phyloP scores from a whole-genome alignment of 2,888 invertebrate species.

The Acanthopleura granulata region DNA sequence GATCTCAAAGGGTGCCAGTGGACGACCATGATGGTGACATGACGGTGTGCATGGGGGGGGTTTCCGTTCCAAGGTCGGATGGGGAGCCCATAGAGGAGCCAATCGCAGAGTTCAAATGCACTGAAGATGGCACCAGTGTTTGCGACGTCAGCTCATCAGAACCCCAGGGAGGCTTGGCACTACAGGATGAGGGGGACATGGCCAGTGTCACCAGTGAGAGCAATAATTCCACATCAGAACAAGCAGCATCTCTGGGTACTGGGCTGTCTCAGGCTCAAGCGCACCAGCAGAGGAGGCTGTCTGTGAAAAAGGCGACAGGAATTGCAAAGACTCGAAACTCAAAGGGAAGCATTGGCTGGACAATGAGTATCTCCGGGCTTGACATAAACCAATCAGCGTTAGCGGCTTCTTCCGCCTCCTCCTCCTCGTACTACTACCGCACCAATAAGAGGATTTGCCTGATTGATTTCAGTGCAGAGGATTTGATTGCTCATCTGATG shows the following conservation, averaged over 20 bases:
- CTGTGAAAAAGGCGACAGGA: not conserved
- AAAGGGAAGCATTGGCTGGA: too few relatives aligned
- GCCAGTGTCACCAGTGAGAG: constrained; percentile 35
- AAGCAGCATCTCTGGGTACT: not conserved
- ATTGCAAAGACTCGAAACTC: not conserved
- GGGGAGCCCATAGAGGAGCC: not conserved
- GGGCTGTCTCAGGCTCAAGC: not conserved
- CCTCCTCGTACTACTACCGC: constrained; percentile 10
- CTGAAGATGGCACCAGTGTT: constrained; percentile 11
- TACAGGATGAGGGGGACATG: constrained; percentile 31
- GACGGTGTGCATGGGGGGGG: not conserved
- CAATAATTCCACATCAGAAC: constrained; percentile 33
- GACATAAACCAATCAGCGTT: not conserved
- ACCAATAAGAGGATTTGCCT: constrained; percentile 44
- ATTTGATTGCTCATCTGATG: constrained; percentile 45
- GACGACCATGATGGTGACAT: not conserved
- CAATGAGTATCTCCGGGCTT: not conserved
- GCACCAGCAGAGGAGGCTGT: not conserved
- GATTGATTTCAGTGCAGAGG: constrained; percentile 45
- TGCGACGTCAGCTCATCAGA: constrained; percentile 31
- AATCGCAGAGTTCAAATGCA: not conserved
- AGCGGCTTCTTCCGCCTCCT: not conserved
- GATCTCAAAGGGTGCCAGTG: not conserved
- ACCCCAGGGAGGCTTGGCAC: constrained; percentile 20
- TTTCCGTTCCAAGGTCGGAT: not conserved